Percentiles rank a stretch among this genome's conserved stretches.
Conservation (phyloP, 1,140 invertebrate genomes). For the Drosophila yakuba region DNA sequence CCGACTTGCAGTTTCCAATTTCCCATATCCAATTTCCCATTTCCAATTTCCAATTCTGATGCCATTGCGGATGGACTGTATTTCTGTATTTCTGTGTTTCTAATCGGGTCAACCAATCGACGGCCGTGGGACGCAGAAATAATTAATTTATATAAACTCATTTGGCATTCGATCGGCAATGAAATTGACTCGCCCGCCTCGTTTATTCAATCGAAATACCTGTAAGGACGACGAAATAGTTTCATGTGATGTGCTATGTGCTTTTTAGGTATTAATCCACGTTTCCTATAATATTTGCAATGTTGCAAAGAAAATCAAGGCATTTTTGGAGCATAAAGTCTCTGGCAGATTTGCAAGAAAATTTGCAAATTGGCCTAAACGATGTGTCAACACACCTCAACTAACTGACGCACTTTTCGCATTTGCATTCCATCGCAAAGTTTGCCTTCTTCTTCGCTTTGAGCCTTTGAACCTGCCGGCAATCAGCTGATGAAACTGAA, state of each 20-base stretch:
- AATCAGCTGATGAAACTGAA: conserved; percentile 40
- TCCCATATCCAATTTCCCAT: neutral
- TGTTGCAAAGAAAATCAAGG: too few species aligned
- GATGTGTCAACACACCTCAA: conserved; percentile 18
- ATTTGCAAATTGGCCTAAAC: conserved; percentile 20
- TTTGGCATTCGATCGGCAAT: neutral
- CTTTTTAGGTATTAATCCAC: neutral
- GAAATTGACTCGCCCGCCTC: neutral
- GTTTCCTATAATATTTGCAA: too few species aligned
- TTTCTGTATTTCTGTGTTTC: neutral
- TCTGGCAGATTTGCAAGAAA: neutral
- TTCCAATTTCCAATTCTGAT: neutral
- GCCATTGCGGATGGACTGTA: neutral
- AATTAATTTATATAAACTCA: conserved; percentile 7
- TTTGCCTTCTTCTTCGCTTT: conserved; percentile 19
- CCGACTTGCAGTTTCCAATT: neutral
- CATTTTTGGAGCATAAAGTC: neutral
- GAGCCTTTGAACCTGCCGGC: conserved; percentile 5
- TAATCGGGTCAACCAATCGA: conserved; percentile 30
- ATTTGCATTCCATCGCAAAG: conserved; percentile 19
- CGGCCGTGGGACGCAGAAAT: conserved; percentile 5
- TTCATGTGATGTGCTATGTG: neutral
- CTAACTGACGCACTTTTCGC: conserved; percentile 1
- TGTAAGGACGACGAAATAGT: neutral
- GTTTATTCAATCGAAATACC: neutral